Conservation (phyloP, 92 coral and sea anemone genomes). For the Ricordea florida region DNA sequence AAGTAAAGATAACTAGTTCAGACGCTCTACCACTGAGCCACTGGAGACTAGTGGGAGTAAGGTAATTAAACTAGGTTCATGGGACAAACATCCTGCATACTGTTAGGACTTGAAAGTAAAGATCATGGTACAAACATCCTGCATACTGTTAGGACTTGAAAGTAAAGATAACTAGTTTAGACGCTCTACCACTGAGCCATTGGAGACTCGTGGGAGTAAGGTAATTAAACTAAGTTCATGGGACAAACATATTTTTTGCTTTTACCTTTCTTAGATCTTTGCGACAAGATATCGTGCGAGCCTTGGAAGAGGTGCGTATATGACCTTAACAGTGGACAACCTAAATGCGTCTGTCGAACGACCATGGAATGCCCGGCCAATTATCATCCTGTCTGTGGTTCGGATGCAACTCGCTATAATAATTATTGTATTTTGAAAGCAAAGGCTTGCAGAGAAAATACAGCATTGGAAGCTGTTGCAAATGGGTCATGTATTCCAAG, state of each 20-base stretch:
- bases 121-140: no score
- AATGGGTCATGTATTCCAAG: conserved; percentile 75
- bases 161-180: no score
- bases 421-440: conserved; percentile 88
- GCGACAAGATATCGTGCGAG: conserved; percentile 45
- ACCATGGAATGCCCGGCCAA: conserved; percentile 68
- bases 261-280: conserved; percentile 39
- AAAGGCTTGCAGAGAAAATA: conserved; percentile 69
- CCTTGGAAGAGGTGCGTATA: conserved; percentile 70
- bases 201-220: no score
- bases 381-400: conserved; percentile 80
- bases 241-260: neutral
- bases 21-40: no score
- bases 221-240: neutral
- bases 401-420: conserved; percentile 78
- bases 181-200: no score
- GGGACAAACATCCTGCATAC: no score
- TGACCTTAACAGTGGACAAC: conserved; percentile 3
- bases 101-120: no score
- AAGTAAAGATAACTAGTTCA: no score
- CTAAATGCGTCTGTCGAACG: conserved; percentile 75
- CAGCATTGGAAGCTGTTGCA: conserved; percentile 22
- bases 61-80: no score
- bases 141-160: no score
- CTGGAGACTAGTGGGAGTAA: no score